Evolutionary conservation across 2,888 invertebrate species (phyloP).

Genomic region (Lochmaea capreae): DNA sequence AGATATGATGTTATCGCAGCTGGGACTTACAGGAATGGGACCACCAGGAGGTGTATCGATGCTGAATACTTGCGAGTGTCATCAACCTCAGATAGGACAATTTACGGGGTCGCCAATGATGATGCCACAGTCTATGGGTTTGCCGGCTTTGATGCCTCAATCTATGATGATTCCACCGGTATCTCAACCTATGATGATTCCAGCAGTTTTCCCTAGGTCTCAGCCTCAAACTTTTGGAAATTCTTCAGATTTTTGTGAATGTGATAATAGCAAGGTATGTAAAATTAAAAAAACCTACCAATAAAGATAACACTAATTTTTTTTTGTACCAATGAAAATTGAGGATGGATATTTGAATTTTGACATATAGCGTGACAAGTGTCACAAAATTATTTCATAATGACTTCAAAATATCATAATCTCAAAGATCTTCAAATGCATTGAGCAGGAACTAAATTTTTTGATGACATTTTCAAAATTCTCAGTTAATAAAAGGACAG

Average conservation of each 20-base stretch:
- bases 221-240: background rate
- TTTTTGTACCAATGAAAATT: background rate
- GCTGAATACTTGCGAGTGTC: slow-evolving; percentile 7
- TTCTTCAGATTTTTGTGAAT: background rate
- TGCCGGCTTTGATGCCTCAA: background rate
- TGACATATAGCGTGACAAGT: background rate
- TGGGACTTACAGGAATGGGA: background rate
- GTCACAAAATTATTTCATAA: background rate
- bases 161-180: background rate
- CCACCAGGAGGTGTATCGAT: background rate
- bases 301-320: background rate
- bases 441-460: background rate
- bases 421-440: background rate
- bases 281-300: background rate
- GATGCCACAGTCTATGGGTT: background rate
- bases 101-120: background rate
- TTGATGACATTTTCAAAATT: background rate
- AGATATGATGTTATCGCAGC: background rate
- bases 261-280: slow-evolving; percentile 27
- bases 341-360: background rate
- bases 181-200: background rate
- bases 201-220: background rate
- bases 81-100: slow-evolving; percentile 3
- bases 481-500: background rate
- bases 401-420: background rate